Percentiles rank a stretch among this genome's conserved stretches.
Evolutionary conservation across 2,888 invertebrate species (phyloP).

Genomic region (Perdita meconis): DNA sequence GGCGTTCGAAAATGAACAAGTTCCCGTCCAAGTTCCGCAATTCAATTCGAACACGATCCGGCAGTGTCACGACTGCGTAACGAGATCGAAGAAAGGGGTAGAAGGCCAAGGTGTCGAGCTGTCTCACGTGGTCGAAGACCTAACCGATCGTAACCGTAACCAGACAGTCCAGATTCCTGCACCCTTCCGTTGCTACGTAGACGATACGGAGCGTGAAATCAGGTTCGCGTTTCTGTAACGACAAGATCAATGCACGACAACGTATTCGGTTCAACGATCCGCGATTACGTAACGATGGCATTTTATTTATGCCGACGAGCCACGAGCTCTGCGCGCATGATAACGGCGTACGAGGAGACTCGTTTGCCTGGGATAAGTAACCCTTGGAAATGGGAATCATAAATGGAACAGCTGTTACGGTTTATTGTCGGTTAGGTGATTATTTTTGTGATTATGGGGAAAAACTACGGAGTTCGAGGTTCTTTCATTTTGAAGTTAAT

Average conservation of each 20-base stretch:
- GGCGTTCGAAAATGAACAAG: slow-evolving; percentile 25
- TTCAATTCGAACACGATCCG: slow-evolving; percentile 52
- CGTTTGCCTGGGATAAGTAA: background rate
- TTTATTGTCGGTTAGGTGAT: no score
- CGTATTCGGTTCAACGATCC: slow-evolving; percentile 70
- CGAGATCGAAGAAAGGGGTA: slow-evolving; percentile 55
- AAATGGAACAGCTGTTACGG: no score
- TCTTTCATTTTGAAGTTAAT: no score
- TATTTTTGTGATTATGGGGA: no score
- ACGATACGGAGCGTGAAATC: slow-evolving; percentile 78
- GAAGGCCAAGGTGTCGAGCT: slow-evolving; percentile 70
- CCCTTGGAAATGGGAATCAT: background rate
- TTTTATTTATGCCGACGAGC: slow-evolving; percentile 61
- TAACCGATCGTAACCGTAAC: slow-evolving; percentile 71
- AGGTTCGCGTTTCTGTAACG: slow-evolving; percentile 72
- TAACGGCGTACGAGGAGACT: slow-evolving; percentile 1
- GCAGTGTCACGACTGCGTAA: slow-evolving; percentile 50
- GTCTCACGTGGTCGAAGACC: slow-evolving; percentile 66
- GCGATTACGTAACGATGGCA: slow-evolving; percentile 51
- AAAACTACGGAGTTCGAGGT: no score
- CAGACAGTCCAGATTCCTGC: slow-evolving; percentile 70
- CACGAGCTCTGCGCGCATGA: background rate
- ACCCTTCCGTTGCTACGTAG: slow-evolving; percentile 57
- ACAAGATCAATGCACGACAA: slow-evolving; percentile 73
- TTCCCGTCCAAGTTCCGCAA: slow-evolving; percentile 32